These are phyloP conservation scores for Oryzias javanicus DNA, from an alignment of 2,113 vertebrate species.

Conservation along the genomic window DNA sequence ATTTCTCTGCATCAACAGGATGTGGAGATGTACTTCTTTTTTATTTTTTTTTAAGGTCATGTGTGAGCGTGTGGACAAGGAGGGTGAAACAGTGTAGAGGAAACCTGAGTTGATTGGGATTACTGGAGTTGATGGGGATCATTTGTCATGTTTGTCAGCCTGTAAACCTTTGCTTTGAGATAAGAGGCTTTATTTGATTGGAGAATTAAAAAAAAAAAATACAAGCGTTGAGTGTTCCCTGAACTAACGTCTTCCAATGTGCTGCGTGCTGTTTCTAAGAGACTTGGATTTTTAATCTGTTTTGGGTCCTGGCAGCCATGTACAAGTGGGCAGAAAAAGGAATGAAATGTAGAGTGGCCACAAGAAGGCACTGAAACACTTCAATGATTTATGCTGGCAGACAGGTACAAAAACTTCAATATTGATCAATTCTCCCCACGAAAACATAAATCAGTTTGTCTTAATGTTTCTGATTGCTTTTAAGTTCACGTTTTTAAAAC, in stretches of 20 bases:
- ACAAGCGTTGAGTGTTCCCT: not conserved
- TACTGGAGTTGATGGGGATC: constrained; percentile 21
- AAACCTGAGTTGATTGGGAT: constrained; percentile 27
- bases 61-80: constrained; percentile 13
- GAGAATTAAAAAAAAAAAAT: constrained; percentile 8
- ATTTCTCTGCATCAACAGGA: constrained; percentile 38
- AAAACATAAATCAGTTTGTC: no score
- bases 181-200: constrained; percentile 37
- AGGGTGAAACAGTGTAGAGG: not conserved
- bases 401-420: not conserved
- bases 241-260: no score
- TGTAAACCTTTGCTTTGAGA: constrained; percentile 20
- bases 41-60: constrained; percentile 43
- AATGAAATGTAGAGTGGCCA: constrained; percentile 36
- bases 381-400: constrained; percentile 11
- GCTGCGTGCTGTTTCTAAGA: no score
- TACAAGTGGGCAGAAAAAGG: constrained; percentile 7
- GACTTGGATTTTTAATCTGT: not conserved
- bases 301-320: not conserved
- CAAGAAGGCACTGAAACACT: constrained; percentile 69
- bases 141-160: constrained; percentile 41
- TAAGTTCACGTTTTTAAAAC: no score
- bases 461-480: no score
- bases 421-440: no score
- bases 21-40: constrained; percentile 47